Conservation (phyloP, 2,113 vertebrate genomes). For the Vicugna pacos region DNA sequence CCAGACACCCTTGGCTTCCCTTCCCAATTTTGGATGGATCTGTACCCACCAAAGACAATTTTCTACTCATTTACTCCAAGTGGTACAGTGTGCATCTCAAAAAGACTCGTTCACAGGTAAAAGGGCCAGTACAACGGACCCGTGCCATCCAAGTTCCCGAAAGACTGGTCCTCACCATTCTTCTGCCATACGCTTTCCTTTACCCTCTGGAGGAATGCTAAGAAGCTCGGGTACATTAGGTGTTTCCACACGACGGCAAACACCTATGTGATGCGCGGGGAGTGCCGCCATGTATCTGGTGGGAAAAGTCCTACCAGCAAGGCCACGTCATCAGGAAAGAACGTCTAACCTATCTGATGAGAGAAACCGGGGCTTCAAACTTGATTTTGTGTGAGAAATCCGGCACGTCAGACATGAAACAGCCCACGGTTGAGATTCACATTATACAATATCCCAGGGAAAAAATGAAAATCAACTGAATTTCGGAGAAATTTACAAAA, state of each 20-base stretch:
- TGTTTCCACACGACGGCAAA: background rate
- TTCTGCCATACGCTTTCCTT: accelerated
- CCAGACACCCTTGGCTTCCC: background rate
- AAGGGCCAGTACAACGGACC: accelerated
- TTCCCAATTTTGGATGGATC: background rate
- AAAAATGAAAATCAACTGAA: background rate
- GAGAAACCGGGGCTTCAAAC: background rate
- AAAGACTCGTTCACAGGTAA: background rate
- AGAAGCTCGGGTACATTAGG: background rate
- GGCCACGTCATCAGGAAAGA: background rate
- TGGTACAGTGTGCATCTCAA: background rate
- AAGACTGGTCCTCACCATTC: background rate
- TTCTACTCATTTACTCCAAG: background rate
- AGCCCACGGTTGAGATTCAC: background rate
- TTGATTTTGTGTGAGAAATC: background rate
- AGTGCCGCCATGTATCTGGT: background rate
- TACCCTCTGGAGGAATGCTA: background rate
- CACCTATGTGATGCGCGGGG: background rate
- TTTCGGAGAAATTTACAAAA: slow-evolving; percentile 76
- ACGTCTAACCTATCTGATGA: background rate
- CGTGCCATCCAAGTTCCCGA: background rate
- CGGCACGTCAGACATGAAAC: background rate
- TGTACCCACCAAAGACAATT: background rate
- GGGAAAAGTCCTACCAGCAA: background rate
- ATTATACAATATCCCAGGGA: background rate